Evolutionary conservation across 2,113 vertebrate species (phyloP).

Genomic region (Cyanistes caeruleus): DNA sequence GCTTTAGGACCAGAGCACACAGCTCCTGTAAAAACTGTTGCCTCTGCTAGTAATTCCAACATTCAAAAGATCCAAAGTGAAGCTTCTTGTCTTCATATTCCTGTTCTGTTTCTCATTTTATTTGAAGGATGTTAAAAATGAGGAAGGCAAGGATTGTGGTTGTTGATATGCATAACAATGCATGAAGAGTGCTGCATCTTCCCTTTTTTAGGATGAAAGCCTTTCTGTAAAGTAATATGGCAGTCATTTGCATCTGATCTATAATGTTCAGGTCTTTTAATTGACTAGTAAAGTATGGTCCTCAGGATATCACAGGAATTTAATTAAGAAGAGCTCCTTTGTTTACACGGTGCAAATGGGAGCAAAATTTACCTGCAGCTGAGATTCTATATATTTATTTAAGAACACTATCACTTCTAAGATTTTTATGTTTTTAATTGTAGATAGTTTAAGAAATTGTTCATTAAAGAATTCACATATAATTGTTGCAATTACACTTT

Average conservation of each 20-base stretch:
- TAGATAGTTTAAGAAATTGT: not conserved
- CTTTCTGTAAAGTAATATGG: not conserved
- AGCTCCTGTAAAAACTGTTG: not conserved
- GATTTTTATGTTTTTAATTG: not conserved
- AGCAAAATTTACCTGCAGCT: not conserved
- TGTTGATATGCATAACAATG: not conserved
- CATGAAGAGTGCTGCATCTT: not conserved
- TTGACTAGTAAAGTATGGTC: not conserved
- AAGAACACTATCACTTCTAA: not conserved
- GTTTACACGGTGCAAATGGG: not conserved
- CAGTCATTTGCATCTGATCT: not conserved
- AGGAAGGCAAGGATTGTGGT: not conserved
- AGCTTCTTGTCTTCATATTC: not conserved
- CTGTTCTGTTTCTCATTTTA: not conserved
- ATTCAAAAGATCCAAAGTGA: not conserved
- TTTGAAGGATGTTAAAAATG: not conserved
- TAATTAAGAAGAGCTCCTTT: not conserved
- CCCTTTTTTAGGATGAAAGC: not conserved
- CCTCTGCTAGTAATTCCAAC: not conserved
- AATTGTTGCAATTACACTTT: not conserved
- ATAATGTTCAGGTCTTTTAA: not conserved
- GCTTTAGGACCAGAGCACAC: not conserved
- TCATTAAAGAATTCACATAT: not conserved
- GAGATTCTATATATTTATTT: not conserved
- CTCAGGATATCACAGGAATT: not conserved